These are phyloP conservation scores for Chaetodon auriga DNA, from an alignment of 2,113 vertebrate genomes.

Conservation along the genomic window DNA sequence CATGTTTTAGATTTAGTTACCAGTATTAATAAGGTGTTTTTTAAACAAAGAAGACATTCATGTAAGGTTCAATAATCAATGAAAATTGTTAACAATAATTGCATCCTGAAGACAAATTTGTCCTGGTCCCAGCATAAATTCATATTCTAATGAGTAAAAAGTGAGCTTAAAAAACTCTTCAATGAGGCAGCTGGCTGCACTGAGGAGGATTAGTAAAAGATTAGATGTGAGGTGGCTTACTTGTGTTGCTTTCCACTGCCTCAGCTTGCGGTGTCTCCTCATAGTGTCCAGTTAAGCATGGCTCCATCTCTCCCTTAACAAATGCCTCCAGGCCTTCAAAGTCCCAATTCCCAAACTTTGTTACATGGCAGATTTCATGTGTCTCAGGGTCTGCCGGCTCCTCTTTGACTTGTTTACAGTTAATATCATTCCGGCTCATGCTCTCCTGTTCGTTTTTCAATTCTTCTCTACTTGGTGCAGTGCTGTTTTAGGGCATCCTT, in stretches of 20 bases:
- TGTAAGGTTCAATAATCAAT: not conserved
- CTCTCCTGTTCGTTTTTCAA: slow-evolving; percentile 1
- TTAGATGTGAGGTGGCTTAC: slow-evolving; percentile 26
- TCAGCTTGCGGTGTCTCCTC: slow-evolving; percentile 16
- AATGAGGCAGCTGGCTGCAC: not conserved
- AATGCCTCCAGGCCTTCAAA: slow-evolving; percentile 53
- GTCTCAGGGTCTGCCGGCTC: slow-evolving; percentile 24
- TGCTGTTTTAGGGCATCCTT: not conserved
- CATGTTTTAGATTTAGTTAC: not conserved
- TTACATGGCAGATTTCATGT: slow-evolving; percentile 45
- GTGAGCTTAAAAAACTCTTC: not conserved
- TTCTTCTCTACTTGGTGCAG: not conserved
- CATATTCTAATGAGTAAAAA: slow-evolving; percentile 4
- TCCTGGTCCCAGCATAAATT: not conserved
- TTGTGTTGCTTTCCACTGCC: slow-evolving; percentile 22
- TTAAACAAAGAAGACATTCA: not conserved
- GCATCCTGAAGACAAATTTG: slow-evolving; percentile 5
- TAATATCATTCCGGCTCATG: not conserved
- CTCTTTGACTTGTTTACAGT: slow-evolving; percentile 39
- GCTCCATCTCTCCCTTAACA: slow-evolving; percentile 36
- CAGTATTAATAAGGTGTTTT: not conserved
- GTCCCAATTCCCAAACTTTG: slow-evolving; percentile 56
- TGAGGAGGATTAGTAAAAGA: slow-evolving; percentile 23
- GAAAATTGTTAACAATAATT: not conserved
- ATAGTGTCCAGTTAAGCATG: slow-evolving; percentile 27